phyloP scores from a whole-genome alignment of 1,140 invertebrate species.

The Eriosoma lanigerum region DNA sequence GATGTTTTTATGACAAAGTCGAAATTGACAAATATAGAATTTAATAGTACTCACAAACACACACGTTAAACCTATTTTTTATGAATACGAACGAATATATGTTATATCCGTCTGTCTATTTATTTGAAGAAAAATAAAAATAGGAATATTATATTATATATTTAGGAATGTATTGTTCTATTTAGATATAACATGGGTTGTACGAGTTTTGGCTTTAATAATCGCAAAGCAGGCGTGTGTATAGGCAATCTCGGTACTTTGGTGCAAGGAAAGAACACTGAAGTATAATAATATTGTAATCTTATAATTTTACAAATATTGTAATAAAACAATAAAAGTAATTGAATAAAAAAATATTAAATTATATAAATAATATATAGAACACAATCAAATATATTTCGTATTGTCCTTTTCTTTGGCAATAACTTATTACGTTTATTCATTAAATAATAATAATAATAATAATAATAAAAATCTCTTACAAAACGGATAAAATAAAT shows the following conservation, averaged over 20 bases:
- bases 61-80: too few species aligned
- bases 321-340: too few species aligned
- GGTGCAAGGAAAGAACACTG: background rate
- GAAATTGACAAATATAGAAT: background rate
- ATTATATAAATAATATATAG: background rate
- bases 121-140: too few species aligned
- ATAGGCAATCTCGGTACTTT: conserved; percentile 33
- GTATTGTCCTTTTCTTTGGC: conserved; percentile 28
- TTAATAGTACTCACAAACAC: too few species aligned
- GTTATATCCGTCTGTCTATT: too few species aligned
- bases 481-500: conserved; percentile 41
- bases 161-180: too few species aligned
- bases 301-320: too few species aligned
- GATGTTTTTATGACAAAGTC: background rate
- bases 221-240: background rate
- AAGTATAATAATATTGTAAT: background rate
- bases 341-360: too few species aligned
- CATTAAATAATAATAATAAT: conserved; percentile 18
- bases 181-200: too few species aligned
- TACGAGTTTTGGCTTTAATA: too few species aligned
- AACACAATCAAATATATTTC: conserved; percentile 21
- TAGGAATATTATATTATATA: too few species aligned
- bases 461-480: conserved; percentile 15
- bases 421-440: conserved; percentile 37
- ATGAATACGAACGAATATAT: too few species aligned